Base-by-base conservation (phyloP, 2,797 vertebrate genomes). In the Tangara arthus region DNA sequence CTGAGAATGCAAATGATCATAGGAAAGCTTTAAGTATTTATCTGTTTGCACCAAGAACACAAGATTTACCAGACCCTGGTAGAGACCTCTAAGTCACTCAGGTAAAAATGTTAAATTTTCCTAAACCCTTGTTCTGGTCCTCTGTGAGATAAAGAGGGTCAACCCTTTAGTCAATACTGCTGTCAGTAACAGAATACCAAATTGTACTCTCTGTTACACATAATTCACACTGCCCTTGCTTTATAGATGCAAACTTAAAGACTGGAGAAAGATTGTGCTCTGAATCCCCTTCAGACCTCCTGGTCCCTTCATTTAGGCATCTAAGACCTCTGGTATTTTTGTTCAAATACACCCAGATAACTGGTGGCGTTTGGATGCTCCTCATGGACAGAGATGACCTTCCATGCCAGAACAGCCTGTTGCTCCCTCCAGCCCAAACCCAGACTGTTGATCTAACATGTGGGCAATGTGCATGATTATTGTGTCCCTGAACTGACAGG, bases 31-130 rank as follows among this genome's bases (percentile, higher is more conserved):
- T 89, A 94, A 82, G 34, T 82, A 76, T 59, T 82, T 49, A 82
- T 77, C 59, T 87, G 23, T 89, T 82, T 84, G 83, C 60, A 87
- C 55, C 50, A 82, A 84, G 68, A 92, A 68, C 20, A 35, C 32
- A 82, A 83, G 71, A 52, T 92, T 91, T 93, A 87, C 70, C 92
- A 94, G 92, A 47, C n/a, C n/a, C 44, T 22, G 17, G 56, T 50
- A 85, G 15, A 72, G 57, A 79, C 35, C 30, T 93, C 70, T 65
- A 93, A 94, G 69, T 83, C 76, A 71, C 93, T 97, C 93, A 83
- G 90, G 94, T 89, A 92, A 94, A 95, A 95, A 85, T 68, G 60
- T 59, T 78, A 66, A 69, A 88, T 95, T 95, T 95, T 95, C 61
- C 76, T 87, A 95, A 87, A 85, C 42, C 41, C 61, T 86, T 94